Evolutionary conservation across 2,113 vertebrate species (phyloP), one percentile per base, ranked within the genome.

Genomic region (Phyllopteryx taeniolatus): DNA sequence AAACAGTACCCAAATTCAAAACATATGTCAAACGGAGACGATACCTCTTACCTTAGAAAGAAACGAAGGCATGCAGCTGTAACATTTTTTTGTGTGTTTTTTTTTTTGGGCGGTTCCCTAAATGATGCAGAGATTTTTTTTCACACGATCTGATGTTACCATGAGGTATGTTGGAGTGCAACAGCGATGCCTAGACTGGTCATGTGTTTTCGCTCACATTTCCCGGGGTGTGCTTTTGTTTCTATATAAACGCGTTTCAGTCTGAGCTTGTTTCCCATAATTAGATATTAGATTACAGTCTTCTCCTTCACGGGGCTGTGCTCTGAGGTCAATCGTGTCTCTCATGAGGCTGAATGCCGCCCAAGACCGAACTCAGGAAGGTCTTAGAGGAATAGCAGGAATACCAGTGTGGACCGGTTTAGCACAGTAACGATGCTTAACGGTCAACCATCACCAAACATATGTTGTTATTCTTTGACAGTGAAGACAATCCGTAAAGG

Each of bases 111-210:
- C 8, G 8, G 2, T 56, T 31, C n/a, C 63, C 9, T 63, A 77
- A 83, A 72, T 79, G 20, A 72, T 78, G 68, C 74, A n/a, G 22
- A 80, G 76, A 87, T 86, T 71, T 63, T 20, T 53, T 53, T 53
- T 12, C 51, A 14, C 4, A 4, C 46, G 1, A 49, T 49, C 46
- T 47, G 0, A 11, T 27, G 5, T 33, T 10, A 13, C 19, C 5
- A 1, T 13, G 20, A 22, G 8, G 11, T 56, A 3, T 22, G 27
- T 22, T 27, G n/a, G 4, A 27, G 22, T 57, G 27, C 27, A 57
- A 57, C 54, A 13, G 27, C 13, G 27, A 33, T 60, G 27, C 57
- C 13, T 33, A 33, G 27, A 8, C 33, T 14, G 13, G 8, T 13
- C 31, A 5, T 8, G 27, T 60, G 13, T 33, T 12, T 60, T 33